These are phyloP conservation scores for Aphidoletes aphidimyza DNA, from an alignment of 2,888 invertebrate species.

Conservation along the genomic window DNA sequence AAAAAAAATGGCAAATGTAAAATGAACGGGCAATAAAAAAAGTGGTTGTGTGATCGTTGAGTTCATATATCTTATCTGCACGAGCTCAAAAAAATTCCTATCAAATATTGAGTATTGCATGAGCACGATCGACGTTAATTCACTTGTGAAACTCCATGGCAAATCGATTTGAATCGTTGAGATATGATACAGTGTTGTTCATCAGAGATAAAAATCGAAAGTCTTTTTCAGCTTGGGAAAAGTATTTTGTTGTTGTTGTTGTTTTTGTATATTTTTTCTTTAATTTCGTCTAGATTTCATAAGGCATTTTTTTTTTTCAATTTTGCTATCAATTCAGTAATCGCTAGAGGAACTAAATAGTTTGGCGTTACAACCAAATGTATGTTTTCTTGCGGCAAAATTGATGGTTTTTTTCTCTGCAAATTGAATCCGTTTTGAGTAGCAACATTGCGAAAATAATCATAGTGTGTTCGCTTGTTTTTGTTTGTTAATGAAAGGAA, in stretches of 20 bases:
- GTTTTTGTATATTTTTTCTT: background rate
- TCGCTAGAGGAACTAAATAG: constrained; percentile 4
- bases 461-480: background rate
- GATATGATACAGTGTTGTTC: background rate
- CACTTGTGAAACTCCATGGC: constrained; percentile 47
- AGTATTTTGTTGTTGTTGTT: background rate
- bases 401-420: constrained; percentile 14
- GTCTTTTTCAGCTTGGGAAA: constrained; percentile 14
- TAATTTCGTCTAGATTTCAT: constrained; percentile 45
- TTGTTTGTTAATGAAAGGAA: background rate
- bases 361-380: too few species aligned
- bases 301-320: background rate
- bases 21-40: background rate
- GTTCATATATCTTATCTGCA: constrained; percentile 43
- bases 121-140: background rate
- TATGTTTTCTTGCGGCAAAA: background rate
- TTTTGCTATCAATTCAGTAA: background rate
- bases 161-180: constrained; percentile 3
- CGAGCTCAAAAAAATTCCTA: constrained; percentile 37
- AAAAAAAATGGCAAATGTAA: background rate
- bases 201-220: constrained; percentile 21
- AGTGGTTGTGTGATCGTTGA: background rate
- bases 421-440: background rate
- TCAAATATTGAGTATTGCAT: background rate
- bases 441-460: background rate